Conservation (phyloP, 2,113 vertebrate genomes). For the Marmota monax region DNA sequence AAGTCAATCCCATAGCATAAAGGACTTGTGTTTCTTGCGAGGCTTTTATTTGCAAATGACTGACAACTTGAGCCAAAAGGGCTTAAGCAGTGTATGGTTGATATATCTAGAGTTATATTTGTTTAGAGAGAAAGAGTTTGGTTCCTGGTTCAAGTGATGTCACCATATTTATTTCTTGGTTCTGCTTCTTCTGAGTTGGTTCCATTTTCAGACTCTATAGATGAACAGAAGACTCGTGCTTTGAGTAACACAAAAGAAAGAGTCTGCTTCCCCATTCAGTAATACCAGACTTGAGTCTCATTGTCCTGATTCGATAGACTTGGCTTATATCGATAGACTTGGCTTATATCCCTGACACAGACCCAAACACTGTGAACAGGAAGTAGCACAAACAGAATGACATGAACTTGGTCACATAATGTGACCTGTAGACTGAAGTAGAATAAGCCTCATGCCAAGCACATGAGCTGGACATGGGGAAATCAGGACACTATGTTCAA, state of each 20-base stretch:
- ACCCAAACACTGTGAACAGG: not conserved
- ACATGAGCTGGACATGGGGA: not conserved
- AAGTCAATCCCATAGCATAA: not conserved
- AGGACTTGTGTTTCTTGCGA: not conserved
- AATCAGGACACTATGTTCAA: not conserved
- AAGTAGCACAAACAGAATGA: not conserved
- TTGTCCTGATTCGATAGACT: not conserved
- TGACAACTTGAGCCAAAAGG: not conserved
- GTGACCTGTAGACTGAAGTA: not conserved
- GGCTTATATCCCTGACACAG: not conserved
- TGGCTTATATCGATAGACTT: not conserved
- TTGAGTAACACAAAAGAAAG: not conserved
- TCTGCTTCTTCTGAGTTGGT: not conserved
- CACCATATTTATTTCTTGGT: conserved; percentile 17
- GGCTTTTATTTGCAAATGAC: conserved; percentile 6
- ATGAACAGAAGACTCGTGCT: not conserved
- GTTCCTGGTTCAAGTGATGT: conserved; percentile 45
- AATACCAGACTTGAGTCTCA: not conserved
- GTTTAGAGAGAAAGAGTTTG: not conserved
- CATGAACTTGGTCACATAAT: not conserved
- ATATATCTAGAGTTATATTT: conserved; percentile 49
- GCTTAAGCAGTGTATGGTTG: not conserved
- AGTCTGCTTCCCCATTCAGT: not conserved
- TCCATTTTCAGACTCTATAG: not conserved
- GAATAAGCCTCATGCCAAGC: not conserved